These are phyloP conservation scores for Ceratothoa steindachneri DNA, from an alignment of 2,888 invertebrate genomes.

Conservation along the genomic window DNA sequence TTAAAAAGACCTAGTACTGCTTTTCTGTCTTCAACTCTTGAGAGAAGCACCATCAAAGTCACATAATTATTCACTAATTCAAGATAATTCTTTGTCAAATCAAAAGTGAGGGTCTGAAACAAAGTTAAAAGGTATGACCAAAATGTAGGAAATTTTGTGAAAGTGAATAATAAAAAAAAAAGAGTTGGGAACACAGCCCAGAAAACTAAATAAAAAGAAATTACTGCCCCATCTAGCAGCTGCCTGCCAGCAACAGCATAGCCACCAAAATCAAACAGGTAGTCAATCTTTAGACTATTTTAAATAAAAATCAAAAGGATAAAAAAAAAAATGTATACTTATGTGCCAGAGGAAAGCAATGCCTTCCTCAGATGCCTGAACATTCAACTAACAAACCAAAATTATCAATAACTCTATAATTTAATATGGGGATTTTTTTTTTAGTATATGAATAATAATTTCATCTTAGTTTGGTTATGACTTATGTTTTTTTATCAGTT, in stretches of 20 bases:
- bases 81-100: slow-evolving; percentile 89
- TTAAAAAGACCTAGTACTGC: slow-evolving; percentile 94
- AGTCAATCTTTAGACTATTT: too few species aligned
- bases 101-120: slow-evolving; percentile 73
- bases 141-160: background rate
- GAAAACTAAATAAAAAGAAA: slow-evolving; percentile 14
- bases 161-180: background rate
- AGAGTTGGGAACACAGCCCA: background rate
- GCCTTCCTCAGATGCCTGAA: too few species aligned
- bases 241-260: background rate
- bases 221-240: background rate
- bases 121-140: slow-evolving; percentile 55
- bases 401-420: too few species aligned
- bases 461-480: too few species aligned
- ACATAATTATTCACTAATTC: slow-evolving; percentile 92
- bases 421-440: too few species aligned
- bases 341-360: too few species aligned
- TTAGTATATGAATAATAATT: too few species aligned
- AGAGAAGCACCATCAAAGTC: slow-evolving; percentile 93
- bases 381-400: too few species aligned
- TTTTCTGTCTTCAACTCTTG: slow-evolving; percentile 95
- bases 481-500: too few species aligned
- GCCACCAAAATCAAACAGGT: too few species aligned
- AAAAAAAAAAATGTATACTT: too few species aligned
- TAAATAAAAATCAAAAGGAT: too few species aligned